Percentiles rank a stretch among this genome's conserved stretches.
These are phyloP conservation scores for Cancer borealis DNA, from an alignment of 2,888 invertebrate genomes.

Conservation along the genomic window DNA sequence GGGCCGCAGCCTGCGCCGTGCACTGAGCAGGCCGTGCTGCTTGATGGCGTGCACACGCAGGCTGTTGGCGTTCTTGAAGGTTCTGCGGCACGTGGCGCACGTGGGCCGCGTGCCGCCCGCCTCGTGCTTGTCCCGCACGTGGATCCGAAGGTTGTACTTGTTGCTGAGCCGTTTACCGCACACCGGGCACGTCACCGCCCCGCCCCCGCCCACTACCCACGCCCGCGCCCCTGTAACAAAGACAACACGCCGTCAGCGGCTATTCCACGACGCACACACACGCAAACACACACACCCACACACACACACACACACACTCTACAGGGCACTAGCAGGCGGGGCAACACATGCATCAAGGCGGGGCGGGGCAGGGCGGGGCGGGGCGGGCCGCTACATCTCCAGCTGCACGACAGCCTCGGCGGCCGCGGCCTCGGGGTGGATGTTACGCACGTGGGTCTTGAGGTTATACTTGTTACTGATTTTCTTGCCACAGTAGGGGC, in stretches of 20 bases:
- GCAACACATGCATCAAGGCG: conserved; percentile 27
- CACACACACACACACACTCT: conserved; percentile 53
- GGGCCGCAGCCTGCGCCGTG: conserved; percentile 49
- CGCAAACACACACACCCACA: conserved; percentile 25
- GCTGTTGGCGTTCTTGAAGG: conserved; percentile 75
- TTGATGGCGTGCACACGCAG: conserved; percentile 73
- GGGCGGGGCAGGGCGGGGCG: neutral
- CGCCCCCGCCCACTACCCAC: conserved; percentile 72
- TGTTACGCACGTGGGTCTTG: conserved; percentile 77
- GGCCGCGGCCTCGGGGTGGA: conserved; percentile 72
- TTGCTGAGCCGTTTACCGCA: conserved; percentile 94
- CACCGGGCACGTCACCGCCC: conserved; percentile 84
- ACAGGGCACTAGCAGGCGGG: conserved; percentile 37
- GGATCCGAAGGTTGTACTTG: conserved; percentile 90
- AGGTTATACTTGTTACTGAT: conserved; percentile 78
- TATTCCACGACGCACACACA: conserved; percentile 32
- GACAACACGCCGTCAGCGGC: conserved; percentile 70
- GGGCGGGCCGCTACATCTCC: conserved; percentile 56
- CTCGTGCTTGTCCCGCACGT: conserved; percentile 73
- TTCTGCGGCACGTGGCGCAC: conserved; percentile 66
- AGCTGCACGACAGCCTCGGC: conserved; percentile 46
- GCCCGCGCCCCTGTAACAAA: conserved; percentile 75
- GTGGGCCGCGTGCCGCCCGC: conserved; percentile 62
- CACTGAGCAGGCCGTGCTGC: conserved; percentile 72
- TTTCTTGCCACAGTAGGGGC: conserved; percentile 77